Base-by-base conservation (phyloP, 1,140 invertebrate species). In the Halictus rubicundus region DNA sequence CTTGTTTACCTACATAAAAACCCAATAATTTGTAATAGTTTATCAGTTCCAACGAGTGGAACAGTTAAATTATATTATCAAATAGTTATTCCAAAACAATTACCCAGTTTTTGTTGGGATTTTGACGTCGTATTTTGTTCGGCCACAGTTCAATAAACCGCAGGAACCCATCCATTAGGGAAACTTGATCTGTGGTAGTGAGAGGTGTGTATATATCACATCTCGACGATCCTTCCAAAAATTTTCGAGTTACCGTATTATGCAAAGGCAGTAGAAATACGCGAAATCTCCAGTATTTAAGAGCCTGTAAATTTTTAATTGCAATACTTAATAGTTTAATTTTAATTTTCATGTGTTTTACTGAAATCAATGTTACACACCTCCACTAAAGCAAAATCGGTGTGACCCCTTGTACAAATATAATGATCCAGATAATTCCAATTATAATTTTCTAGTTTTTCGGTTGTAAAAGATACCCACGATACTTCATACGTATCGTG, bases 351-450 rank as follows among this genome's bases (percentile, higher is more conserved):
- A 52, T 52, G 6, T 19, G 5, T 52, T 19, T 52, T 19, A 21
- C 0, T 21, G 19, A 3, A 19, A 19, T 16, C 16, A 52, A 19
- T 21, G 6, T 19, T 21, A 52, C 19, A 52, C 90, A 97, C 97
- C 94, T 98, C 97, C 82, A 96, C 95, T 27, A 99, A 93, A 39
- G 95, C 94, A 92, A 97, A 98, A 90, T 98, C 98, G 0, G 96
- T 97, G 90, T 99, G 98, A 9, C 98, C 98, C 65, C 97, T 94
- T 1, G 97, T 98, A 90, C 98, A 99, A 77, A 99, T 98, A 90
- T 99, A 99, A 91, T 99, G 97, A 93, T 99, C 98, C 92, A 99
- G 94, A 92, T 98, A 98, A 93, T 99, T 99, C 98, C 98, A 99
- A 92, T 99, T 99, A 89, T 98, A 99, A 88, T 97, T 98, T 93